Percentiles rank a stretch among this genome's conserved stretches.
Evolutionary conservation across 2,888 invertebrate genomes (phyloP).

Genomic region (Caenorhabditis zanzibari): DNA sequence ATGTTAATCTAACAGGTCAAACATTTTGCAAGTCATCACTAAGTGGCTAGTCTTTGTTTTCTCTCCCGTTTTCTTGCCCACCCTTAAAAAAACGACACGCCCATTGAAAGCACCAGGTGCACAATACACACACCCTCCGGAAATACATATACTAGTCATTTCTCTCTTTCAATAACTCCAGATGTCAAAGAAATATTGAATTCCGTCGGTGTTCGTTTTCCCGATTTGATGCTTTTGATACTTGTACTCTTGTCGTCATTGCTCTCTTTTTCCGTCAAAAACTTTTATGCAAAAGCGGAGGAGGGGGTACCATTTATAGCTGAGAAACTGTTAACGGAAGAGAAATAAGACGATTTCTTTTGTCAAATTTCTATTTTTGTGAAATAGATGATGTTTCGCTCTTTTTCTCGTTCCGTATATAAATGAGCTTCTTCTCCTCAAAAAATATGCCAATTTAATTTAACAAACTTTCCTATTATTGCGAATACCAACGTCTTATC

Average conservation of each 20-base stretch:
- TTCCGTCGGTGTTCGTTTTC: not conserved
- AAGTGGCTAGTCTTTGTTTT: constrained; percentile 14
- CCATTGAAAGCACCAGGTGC: constrained; percentile 18
- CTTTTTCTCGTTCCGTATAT: too few relatives aligned
- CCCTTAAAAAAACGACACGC: constrained; percentile 7
- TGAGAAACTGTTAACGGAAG: constrained; percentile 24
- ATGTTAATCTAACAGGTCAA: constrained; percentile 21
- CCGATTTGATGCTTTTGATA: constrained; percentile 1
- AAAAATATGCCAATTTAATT: too few relatives aligned
- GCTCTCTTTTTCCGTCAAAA: constrained; percentile 1
- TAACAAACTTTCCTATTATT: too few relatives aligned
- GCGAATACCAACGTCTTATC: not conserved
- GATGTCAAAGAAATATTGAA: constrained; percentile 26
- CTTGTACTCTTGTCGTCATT: constrained; percentile 19
- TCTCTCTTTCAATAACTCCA: not conserved
- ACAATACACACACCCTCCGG: constrained; percentile 17
- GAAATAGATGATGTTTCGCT: not conserved
- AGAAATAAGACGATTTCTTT: not conserved
- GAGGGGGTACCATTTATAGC: constrained; percentile 1
- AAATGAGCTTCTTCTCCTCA: too few relatives aligned
- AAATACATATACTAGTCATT: constrained; percentile 13
- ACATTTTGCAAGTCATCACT: constrained; percentile 23
- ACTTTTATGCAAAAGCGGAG: constrained; percentile 15
- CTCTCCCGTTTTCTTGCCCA: not conserved
- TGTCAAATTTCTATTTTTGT: constrained; percentile 13